Evolutionary conservation across 2,797 vertebrate genomes (phyloP), one percentile per base, ranked within the genome.

Genomic region (Pithecia hirsuta): DNA sequence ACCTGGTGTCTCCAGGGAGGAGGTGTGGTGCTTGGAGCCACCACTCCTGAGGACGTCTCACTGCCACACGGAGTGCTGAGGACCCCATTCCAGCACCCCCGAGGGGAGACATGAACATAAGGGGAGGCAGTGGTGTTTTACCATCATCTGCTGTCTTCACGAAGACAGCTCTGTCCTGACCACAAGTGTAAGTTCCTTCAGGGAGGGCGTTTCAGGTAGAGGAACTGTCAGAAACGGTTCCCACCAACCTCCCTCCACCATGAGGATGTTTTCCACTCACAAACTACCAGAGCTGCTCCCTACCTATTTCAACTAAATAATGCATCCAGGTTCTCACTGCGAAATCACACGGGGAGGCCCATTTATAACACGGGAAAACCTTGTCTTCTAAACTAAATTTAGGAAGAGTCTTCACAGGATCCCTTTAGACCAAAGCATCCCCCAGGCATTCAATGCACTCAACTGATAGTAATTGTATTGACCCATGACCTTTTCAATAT

Each of bases 51-150:
- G 30, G 41, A 41, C n/a, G 8, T n/a, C 64, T 52, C 24, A 15
- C 24, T 20, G 17, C 15, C 26, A 6, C 20, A 26, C 36, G 4
- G n/a, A 36, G 84, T 30, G 15, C 44, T 70, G 22, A n/a, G 61
- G 50, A 1, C 33, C n/a, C 44, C 1, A 0, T 12, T 28, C 8
- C 5, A 0, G 19, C 17, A 1, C 39, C 41, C n/a, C 41, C 1
- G 4, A 50, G 1, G 8, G n/a, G 39, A 55, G 22, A 28, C 0
- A 1, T 22, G 52, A 2, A 24, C 12, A 4, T 14, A 10, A 4
- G 28, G 1, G 15, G 6, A 59, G 10, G 33, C 7, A 26, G 33
- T 10, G 5, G 33, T 44, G 52, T 28, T 15, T 74, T 9, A 6
- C 2, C 11, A 6, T 12, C 7, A 17, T 33, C 26, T 7, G 30